Evolutionary conservation across 2,888 invertebrate species (phyloP).

Genomic region (Xanthorhoe spadicearia): DNA sequence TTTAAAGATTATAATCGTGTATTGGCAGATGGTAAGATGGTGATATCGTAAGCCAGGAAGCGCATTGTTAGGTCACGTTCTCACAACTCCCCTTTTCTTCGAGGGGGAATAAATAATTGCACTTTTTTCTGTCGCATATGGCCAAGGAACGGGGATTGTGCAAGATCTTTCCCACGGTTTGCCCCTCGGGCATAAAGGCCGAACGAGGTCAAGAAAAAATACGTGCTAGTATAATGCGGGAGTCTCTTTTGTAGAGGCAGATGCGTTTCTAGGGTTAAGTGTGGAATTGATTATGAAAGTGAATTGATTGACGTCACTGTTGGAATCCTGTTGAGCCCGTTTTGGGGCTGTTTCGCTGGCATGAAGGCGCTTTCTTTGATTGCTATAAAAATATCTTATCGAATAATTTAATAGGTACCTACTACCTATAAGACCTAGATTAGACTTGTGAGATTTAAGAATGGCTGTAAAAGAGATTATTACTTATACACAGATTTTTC

Average conservation of each 20-base stretch:
- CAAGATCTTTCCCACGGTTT: constrained; percentile 83
- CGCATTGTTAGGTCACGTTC: constrained; percentile 85
- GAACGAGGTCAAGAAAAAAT: constrained; percentile 83
- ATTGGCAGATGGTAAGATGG: constrained; percentile 59
- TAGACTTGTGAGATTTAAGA: neutral
- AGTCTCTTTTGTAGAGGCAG: constrained; percentile 79
- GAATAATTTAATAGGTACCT: neutral
- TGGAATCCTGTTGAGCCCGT: constrained; percentile 43
- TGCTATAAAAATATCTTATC: neutral
- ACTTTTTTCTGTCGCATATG: constrained; percentile 85
- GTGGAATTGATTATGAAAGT: constrained; percentile 71
- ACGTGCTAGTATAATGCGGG: constrained; percentile 78
- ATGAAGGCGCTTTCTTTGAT: neutral
- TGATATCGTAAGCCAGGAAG: constrained; percentile 83
- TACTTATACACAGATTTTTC: no score
- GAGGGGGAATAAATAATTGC: constrained; percentile 85
- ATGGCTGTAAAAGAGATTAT: no score
- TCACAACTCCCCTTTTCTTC: constrained; percentile 84
- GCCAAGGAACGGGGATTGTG: constrained; percentile 82
- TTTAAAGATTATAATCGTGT: constrained; percentile 69
- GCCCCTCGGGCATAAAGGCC: constrained; percentile 80
- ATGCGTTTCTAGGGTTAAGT: constrained; percentile 81
- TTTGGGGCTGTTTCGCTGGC: constrained; percentile 14
- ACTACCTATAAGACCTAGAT: neutral
- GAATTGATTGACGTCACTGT: constrained; percentile 70